A percentile compares a stretch with the other conserved stretches of the same genome.
Conservation (phyloP, 2,113 vertebrate genomes). For the Apus apus region DNA sequence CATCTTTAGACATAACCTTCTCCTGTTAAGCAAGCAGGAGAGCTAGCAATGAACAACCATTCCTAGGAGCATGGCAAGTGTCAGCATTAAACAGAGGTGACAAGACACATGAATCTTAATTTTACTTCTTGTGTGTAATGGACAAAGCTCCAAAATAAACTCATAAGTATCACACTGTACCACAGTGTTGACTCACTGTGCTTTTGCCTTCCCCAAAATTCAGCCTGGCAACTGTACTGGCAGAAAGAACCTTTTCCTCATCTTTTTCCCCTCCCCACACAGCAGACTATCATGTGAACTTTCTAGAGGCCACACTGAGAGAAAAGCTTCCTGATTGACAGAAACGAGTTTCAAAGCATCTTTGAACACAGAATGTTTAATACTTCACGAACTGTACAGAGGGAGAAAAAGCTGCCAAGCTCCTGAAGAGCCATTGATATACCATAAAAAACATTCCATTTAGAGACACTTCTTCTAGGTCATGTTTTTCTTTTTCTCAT, state of each 20-base stretch:
- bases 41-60: neutral
- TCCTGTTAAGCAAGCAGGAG: neutral
- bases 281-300: neutral
- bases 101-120: neutral
- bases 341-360: constrained; percentile 19
- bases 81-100: neutral
- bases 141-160: neutral
- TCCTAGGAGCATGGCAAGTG: neutral
- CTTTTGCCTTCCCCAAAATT: neutral
- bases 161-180: neutral
- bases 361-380: constrained; percentile 38
- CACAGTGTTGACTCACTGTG: neutral
- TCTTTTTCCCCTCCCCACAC: neutral
- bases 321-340: constrained; percentile 11
- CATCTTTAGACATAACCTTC: neutral
- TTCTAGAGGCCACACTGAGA: neutral
- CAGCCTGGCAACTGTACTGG: neutral
- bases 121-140: neutral
- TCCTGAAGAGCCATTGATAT: constrained; percentile 25
- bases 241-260: neutral
- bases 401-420: constrained; percentile 33
- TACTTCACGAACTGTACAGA: neutral
- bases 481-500: constrained; percentile 2
- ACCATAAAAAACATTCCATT: constrained; percentile 7
- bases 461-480: constrained; percentile 6